Percentiles rank a stretch among this genome's conserved stretches.
phyloP scores from a whole-genome alignment of 2,888 invertebrate genomes.

The Omphaloscelis lunosa region DNA sequence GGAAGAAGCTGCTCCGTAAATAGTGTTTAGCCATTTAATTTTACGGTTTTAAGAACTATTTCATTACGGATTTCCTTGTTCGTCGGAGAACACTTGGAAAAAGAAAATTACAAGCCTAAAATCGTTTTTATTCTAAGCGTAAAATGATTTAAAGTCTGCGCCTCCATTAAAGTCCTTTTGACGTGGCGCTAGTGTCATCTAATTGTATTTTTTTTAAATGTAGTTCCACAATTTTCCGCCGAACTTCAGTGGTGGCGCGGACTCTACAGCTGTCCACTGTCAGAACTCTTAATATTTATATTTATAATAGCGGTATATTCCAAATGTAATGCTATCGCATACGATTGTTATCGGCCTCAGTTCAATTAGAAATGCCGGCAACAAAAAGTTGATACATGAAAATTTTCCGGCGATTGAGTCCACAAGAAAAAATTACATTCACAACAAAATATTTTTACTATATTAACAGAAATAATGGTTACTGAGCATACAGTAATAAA shows the following conservation, averaged over 20 bases:
- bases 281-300: not conserved
- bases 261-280: not conserved
- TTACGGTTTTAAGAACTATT: not conserved
- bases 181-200: no score
- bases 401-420: constrained; percentile 42
- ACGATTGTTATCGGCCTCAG: constrained; percentile 2
- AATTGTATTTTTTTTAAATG: no score
- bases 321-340: not conserved
- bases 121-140: not conserved
- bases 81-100: not conserved
- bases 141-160: not conserved
- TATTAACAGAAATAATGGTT: constrained; percentile 68
- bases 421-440: constrained; percentile 45
- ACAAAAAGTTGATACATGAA: constrained; percentile 1
- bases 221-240: no score
- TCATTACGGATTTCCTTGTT: not conserved
- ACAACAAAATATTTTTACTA: constrained; percentile 61
- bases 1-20: not conserved
- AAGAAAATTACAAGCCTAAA: constrained; percentile 1
- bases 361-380: constrained; percentile 19
- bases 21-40: constrained; percentile 6
- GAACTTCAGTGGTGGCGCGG: no score
- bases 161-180: no score
- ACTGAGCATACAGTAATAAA: constrained; percentile 75
- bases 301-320: not conserved